Base-by-base conservation (phyloP, 2,113 vertebrate species). In the Petromus typicus region DNA sequence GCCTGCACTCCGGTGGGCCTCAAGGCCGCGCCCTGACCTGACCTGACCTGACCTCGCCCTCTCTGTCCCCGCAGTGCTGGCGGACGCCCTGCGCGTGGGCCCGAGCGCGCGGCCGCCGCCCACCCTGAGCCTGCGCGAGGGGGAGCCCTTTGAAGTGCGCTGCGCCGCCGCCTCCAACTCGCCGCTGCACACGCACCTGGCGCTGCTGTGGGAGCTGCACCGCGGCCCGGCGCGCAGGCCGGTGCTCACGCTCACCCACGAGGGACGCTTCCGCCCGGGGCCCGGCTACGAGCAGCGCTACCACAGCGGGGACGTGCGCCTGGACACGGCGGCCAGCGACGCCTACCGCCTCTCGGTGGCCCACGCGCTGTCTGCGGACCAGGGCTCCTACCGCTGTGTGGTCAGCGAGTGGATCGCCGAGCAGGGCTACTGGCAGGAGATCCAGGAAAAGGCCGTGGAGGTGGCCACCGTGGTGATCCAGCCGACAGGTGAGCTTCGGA, bases 371-470 rank as follows among this genome's bases (percentile, higher is more conserved):
- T 95, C 98, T 0, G 92, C 93, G 0, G 99, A 99, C 7, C 98
- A 97, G 5, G 99, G 99, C 0, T 88, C 97, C 87, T 99, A 99
- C 80, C 94, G 98, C 22, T 99, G 99, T 95, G 98, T 98, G 0
- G 99, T 99, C 16, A 98, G 98, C 0, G 98, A 99, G 95, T 99
- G 99, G 99, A 99, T 99, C 0, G 99, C 99, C 11, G 98, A 96
- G 0, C 98, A 98, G 4, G 98, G 98, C 17, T 96, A 43, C 3
- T 99, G 99, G 99, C 98, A 99, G 34, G 99, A 98, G 94, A 99
- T 99, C 56, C 99, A 99, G 86, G 99, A 99, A 97, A 99, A 99
- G 88, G 97, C 69, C 0, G 98, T 98, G 73, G 99, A 99, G 61
- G 98, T 99, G 86, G 99, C 99, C 34, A 96, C 95, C 0, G 98